phyloP scores from a whole-genome alignment of 2,113 vertebrate species.

The Thalassarche chlororhynchos region DNA sequence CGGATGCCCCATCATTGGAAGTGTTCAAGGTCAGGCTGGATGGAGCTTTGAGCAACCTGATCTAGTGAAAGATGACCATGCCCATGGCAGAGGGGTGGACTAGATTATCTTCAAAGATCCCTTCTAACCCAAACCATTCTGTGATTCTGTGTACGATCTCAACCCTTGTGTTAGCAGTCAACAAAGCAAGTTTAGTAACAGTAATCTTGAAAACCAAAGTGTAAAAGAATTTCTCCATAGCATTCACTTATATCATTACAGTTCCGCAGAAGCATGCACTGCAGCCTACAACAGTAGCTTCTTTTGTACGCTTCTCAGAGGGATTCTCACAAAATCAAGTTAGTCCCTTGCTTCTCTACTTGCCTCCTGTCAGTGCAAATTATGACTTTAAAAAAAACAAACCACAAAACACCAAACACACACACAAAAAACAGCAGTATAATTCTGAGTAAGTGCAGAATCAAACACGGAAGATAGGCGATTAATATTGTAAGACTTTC shows the following conservation, averaged over 20 bases:
- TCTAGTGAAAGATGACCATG: neutral
- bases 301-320: neutral
- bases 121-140: neutral
- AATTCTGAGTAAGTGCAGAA: neutral
- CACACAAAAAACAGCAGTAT: neutral
- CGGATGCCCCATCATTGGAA: neutral
- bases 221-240: neutral
- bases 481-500: neutral
- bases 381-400: neutral
- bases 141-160: neutral
- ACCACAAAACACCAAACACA: neutral
- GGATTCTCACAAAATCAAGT: neutral
- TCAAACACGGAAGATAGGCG: neutral
- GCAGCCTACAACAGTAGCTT: neutral
- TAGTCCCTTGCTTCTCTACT: neutral
- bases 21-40: neutral
- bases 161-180: neutral
- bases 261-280: neutral
- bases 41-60: neutral
- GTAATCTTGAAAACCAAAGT: neutral
- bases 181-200: neutral
- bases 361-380: neutral
- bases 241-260: neutral
- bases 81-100: neutral
- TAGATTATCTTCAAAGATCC: neutral